Conservation (phyloP, 2,797 vertebrate species). For the Myotis myotis region DNA sequence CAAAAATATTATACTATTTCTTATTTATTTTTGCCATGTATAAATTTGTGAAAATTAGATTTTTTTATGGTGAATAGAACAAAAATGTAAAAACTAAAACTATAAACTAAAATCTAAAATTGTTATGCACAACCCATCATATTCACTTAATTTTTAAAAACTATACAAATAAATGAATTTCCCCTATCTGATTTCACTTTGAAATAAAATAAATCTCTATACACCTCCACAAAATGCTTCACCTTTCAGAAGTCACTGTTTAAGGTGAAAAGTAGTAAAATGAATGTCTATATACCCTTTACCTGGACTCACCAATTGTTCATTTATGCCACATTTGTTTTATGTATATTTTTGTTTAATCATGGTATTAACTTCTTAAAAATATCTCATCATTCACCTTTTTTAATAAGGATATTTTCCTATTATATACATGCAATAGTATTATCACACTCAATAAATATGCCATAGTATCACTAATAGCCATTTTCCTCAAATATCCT, state of each 20-base stretch:
- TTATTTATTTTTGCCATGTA: background rate
- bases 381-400: background rate
- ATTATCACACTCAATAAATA: background rate
- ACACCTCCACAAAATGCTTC: background rate
- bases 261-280: constrained; percentile 25
- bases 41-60: background rate
- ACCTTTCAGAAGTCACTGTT: constrained; percentile 43
- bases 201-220: constrained; percentile 36
- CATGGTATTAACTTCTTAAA: background rate
- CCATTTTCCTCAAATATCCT: constrained; percentile 6
- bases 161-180: constrained; percentile 12
- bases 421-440: background rate
- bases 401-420: constrained; percentile 15
- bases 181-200: constrained; percentile 1
- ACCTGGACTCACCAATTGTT: background rate
- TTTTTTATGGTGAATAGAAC: background rate
- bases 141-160: background rate
- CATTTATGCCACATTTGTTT: background rate
- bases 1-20: constrained; percentile 6
- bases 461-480: background rate
- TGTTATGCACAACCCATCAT: background rate
- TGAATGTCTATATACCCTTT: background rate
- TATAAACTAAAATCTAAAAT: constrained; percentile 44
- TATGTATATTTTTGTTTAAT: background rate
- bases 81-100: constrained; percentile 10